Percentiles rank a stretch among this genome's conserved stretches.
These are phyloP conservation scores for Papilio elwesi DNA, from an alignment of 2,888 invertebrate species.

Conservation along the genomic window DNA sequence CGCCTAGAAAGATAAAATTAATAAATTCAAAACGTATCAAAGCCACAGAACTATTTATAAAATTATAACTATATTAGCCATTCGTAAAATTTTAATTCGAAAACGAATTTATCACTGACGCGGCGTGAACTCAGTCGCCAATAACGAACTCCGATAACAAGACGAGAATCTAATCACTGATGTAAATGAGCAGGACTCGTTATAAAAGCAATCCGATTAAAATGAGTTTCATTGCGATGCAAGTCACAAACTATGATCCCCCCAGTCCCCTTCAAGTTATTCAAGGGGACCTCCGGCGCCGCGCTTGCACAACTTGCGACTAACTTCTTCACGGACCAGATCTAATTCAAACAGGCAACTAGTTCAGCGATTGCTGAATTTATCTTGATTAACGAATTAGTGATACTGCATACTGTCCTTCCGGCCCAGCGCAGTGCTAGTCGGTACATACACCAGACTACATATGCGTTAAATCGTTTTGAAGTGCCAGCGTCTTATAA, in stretches of 20 bases:
- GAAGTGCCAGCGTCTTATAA: no score
- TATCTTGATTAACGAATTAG: not conserved
- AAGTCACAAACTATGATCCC: slow-evolving; percentile 52
- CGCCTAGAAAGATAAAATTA: not conserved
- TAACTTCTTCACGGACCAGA: slow-evolving; percentile 2
- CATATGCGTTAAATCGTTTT: no score
- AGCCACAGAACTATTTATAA: not conserved
- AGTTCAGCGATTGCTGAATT: not conserved
- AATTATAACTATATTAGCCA: slow-evolving; percentile 3
- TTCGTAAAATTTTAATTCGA: slow-evolving; percentile 16
- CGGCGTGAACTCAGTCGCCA: not conserved
- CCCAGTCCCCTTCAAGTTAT: slow-evolving; percentile 51
- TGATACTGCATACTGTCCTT: not conserved
- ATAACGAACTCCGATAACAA: slow-evolving; percentile 37
- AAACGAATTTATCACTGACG: slow-evolving; percentile 6
- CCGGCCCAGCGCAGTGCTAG: no score
- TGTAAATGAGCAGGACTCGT: slow-evolving; percentile 49
- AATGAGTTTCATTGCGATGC: slow-evolving; percentile 64
- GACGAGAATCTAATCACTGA: slow-evolving; percentile 41
- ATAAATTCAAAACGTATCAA: slow-evolving; percentile 1
- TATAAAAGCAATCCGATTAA: slow-evolving; percentile 59
- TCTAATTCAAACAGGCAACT: slow-evolving; percentile 30
- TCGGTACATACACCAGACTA: no score
- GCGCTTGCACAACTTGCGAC: slow-evolving; percentile 18
- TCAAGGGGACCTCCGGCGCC: slow-evolving; percentile 47